A percentile compares a stretch with the other conserved stretches of the same genome.
Conservation (phyloP, 2,797 vertebrate genomes). For the Sciurus vulgaris region DNA sequence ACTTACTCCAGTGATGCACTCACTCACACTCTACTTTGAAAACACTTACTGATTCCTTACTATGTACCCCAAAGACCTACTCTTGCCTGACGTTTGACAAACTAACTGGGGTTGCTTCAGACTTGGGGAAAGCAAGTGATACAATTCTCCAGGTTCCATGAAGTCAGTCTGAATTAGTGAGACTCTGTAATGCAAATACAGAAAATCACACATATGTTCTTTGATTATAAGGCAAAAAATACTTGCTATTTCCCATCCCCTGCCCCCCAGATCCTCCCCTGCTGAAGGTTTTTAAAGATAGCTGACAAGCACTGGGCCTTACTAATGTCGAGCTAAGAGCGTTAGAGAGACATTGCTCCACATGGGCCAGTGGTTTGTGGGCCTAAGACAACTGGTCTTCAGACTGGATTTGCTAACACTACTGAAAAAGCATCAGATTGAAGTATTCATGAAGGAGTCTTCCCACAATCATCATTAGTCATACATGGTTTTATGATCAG, state of each 20-base stretch:
- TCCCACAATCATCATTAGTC: conserved; percentile 57
- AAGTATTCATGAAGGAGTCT: conserved; percentile 37
- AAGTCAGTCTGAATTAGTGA: neutral
- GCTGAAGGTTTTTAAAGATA: neutral
- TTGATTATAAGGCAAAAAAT: neutral
- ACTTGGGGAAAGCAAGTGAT: neutral
- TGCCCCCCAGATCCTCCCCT: neutral
- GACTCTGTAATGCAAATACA: neutral
- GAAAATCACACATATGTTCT: neutral
- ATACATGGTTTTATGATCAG: conserved; percentile 60
- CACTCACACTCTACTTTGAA: neutral
- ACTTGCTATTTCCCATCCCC: neutral
- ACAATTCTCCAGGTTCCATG: conserved; percentile 10
- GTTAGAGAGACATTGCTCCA: neutral
- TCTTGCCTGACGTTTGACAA: neutral
- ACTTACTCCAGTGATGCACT: neutral
- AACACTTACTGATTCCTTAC: conserved; percentile 8
- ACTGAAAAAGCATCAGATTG: conserved; percentile 28
- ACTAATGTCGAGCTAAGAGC: neutral
- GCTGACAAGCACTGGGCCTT: neutral
- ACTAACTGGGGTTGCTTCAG: neutral
- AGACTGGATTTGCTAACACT: conserved; percentile 16
- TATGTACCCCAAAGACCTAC: neutral
- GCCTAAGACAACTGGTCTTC: conserved; percentile 1
- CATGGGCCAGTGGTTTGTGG: neutral